These are phyloP conservation scores for Bombus waltoni DNA, from an alignment of 1,140 invertebrate genomes.

Conservation along the genomic window DNA sequence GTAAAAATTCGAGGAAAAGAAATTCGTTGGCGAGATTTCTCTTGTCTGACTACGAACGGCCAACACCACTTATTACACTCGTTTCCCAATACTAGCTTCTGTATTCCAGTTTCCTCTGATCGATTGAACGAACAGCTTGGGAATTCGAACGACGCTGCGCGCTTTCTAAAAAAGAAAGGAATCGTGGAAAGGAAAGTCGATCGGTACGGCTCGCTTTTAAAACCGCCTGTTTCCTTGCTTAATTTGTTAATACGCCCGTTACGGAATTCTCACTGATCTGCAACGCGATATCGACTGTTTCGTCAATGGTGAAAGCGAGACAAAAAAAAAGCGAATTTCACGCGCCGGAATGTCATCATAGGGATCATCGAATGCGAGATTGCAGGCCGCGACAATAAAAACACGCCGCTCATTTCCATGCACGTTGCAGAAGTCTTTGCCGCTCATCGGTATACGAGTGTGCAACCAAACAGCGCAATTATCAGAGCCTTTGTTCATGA, in stretches of 20 bases:
- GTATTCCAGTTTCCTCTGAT: neutral
- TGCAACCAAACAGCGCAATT: slow-evolving; percentile 78
- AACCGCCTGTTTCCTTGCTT: neutral
- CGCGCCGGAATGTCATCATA: neutral
- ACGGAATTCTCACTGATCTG: neutral
- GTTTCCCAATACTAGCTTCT: neutral
- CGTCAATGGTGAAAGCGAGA: slow-evolving; percentile 21
- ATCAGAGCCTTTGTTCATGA: slow-evolving; percentile 78
- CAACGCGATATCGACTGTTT: slow-evolving; percentile 6
- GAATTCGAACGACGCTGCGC: slow-evolving; percentile 11
- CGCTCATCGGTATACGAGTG: slow-evolving; percentile 72
- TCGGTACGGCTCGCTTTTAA: neutral
- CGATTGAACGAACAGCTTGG: neutral
- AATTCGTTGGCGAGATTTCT: neutral
- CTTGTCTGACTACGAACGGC: neutral
- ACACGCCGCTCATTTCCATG: slow-evolving; percentile 76
- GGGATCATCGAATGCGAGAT: neutral
- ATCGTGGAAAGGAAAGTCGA: slow-evolving; percentile 31
- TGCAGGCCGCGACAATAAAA: slow-evolving; percentile 66
- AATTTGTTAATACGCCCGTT: slow-evolving; percentile 16
- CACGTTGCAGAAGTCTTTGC: slow-evolving; percentile 66
- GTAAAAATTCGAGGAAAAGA: neutral
- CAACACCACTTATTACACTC: neutral
- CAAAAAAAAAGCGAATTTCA: neutral
- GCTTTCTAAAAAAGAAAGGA: slow-evolving; percentile 42